Conservation (phyloP, 2,797 vertebrate genomes). For the Discoglossus pictus region DNA sequence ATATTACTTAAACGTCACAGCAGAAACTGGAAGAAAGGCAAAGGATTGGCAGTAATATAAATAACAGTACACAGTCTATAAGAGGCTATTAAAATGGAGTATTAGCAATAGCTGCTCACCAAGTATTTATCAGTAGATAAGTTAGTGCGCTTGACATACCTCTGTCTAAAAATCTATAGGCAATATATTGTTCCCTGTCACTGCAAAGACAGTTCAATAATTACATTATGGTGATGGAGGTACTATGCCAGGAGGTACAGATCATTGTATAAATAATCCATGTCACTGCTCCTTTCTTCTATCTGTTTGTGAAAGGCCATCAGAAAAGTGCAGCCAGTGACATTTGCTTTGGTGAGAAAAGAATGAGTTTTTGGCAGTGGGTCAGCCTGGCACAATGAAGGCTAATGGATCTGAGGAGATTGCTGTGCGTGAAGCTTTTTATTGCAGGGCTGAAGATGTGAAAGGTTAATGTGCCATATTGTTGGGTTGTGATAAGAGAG, state of each 20-base stretch:
- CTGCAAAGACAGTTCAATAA: conserved; percentile 13
- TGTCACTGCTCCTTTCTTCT: conserved; percentile 5
- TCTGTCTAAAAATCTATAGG: neutral
- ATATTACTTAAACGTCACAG: too few relatives aligned
- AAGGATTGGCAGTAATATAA: too few relatives aligned
- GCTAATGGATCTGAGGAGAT: conserved; percentile 8
- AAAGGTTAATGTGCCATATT: conserved; percentile 11
- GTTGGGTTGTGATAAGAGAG: neutral
- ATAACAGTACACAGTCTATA: too few relatives aligned
- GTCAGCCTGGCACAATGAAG: conserved; percentile 1
- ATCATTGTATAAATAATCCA: conserved; percentile 32
- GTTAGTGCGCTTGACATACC: too few relatives aligned
- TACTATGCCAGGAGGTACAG: conserved; percentile 4
- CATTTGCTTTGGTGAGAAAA: conserved; percentile 20
- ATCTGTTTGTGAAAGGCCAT: conserved; percentile 29
- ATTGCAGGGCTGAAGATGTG: neutral
- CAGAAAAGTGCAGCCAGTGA: conserved; percentile 19
- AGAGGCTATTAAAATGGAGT: too few relatives aligned
- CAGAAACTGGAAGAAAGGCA: too few relatives aligned
- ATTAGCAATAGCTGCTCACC: too few relatives aligned
- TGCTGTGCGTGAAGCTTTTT: neutral
- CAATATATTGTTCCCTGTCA: conserved; percentile 25
- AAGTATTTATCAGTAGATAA: too few relatives aligned
- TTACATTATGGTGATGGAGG: neutral
- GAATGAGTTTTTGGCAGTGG: conserved; percentile 7